Percentiles rank a stretch among this genome's conserved stretches.
phyloP scores from a whole-genome alignment of 1,140 invertebrate species.

The Penaeus vannamei region DNA sequence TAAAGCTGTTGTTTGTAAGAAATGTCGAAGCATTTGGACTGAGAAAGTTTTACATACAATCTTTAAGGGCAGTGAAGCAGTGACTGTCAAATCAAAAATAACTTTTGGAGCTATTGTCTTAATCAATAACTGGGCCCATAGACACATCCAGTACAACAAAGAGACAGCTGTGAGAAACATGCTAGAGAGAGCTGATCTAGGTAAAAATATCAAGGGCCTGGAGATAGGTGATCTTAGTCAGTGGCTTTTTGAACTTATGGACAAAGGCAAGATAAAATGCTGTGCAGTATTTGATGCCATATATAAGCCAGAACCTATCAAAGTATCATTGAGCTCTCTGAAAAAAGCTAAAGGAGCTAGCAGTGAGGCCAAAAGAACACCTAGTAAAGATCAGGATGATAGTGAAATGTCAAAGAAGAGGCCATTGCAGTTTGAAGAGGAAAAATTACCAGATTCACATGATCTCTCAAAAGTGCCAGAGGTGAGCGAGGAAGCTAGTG shows the following conservation, averaged over 20 bases:
- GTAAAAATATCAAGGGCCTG: conserved; percentile 43
- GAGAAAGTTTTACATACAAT: conserved; percentile 37
- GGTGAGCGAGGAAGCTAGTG: no score
- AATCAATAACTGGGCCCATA: conserved; percentile 46
- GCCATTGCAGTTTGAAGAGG: no score
- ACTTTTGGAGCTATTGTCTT: conserved; percentile 61
- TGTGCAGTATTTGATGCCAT: conserved; percentile 54
- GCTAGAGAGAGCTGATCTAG: conserved; percentile 56
- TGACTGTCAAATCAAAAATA: conserved; percentile 62
- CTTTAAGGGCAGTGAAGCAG: conserved; percentile 50
- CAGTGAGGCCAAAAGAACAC: not conserved
- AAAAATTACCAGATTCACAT: no score
- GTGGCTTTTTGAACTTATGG: conserved; percentile 38
- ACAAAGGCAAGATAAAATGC: conserved; percentile 37
- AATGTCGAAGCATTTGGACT: conserved; percentile 50
- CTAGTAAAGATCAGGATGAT: not conserved
- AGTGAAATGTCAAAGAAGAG: no score
- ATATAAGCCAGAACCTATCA: conserved; percentile 8
- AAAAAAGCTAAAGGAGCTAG: not conserved
- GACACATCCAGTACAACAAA: conserved; percentile 9
- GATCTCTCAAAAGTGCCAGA: no score
- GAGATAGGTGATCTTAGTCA: conserved; percentile 42
- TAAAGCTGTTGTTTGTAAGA: conserved; percentile 21
- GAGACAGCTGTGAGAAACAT: conserved; percentile 34
- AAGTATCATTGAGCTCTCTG: not conserved